These are phyloP conservation scores for Conger conger DNA, from an alignment of 2,113 vertebrate species.

Conservation along the genomic window DNA sequence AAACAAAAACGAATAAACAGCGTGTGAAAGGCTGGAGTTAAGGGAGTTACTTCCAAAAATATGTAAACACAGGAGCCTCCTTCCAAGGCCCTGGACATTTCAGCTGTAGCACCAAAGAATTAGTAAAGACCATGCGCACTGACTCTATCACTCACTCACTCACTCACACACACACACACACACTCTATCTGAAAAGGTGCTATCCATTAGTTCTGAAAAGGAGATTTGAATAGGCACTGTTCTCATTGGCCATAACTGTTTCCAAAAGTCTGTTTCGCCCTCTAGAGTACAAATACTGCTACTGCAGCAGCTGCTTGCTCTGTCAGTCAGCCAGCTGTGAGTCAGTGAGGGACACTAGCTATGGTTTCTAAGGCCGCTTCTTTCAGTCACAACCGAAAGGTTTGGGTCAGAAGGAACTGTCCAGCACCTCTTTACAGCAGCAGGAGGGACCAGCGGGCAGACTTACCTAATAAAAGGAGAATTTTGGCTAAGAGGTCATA, in stretches of 20 bases:
- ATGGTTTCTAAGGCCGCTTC: background rate
- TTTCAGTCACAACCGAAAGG: background rate
- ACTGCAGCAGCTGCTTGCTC: background rate
- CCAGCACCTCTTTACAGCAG: background rate
- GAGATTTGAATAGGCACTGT: background rate
- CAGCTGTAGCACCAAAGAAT: slow-evolving; percentile 27
- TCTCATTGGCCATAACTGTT: background rate
- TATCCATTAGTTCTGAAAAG: background rate
- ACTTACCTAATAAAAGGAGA: background rate
- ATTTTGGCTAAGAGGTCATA: slow-evolving; percentile 12
- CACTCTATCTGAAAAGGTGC: background rate
- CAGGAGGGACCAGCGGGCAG: background rate
- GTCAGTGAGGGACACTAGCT: background rate
- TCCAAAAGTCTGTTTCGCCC: background rate
- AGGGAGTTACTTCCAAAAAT: background rate
- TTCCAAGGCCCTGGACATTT: slow-evolving; percentile 7
- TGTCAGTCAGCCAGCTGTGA: background rate
- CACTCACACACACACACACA: background rate
- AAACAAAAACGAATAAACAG: background rate
- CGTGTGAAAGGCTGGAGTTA: background rate
- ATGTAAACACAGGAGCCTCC: slow-evolving; percentile 15
- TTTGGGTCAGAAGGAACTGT: background rate
- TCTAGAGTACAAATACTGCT: background rate
- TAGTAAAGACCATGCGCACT: background rate
- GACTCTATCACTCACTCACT: background rate